Conservation (phyloP, 2,113 vertebrate species). For the Etia nguti region DNA sequence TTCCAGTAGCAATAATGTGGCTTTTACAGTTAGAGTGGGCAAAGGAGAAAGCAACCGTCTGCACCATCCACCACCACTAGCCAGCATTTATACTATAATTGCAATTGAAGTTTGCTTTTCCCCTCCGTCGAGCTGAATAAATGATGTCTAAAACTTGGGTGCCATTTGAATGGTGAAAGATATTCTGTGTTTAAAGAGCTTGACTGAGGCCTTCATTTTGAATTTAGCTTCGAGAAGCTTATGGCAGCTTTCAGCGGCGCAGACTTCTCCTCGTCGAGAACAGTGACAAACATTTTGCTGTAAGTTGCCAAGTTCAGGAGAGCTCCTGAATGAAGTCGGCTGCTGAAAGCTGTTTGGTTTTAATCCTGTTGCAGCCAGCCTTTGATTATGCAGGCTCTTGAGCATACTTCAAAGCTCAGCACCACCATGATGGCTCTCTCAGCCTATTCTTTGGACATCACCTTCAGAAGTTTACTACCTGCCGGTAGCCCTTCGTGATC, state of each 20-base stretch:
- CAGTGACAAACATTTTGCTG: slow-evolving; percentile 35
- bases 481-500: slow-evolving; percentile 38
- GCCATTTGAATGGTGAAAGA: neutral
- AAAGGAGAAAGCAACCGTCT: slow-evolving; percentile 9
- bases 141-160: slow-evolving; percentile 4
- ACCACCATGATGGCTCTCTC: slow-evolving; percentile 31
- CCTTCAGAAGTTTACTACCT: slow-evolving; percentile 54
- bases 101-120: slow-evolving; percentile 23
- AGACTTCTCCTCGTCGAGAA: neutral
- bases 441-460: slow-evolving; percentile 46
- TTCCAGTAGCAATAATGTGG: slow-evolving; percentile 28
- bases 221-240: slow-evolving; percentile 46
- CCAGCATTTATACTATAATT: slow-evolving; percentile 26
- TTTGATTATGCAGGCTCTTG: slow-evolving; percentile 49
- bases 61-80: slow-evolving; percentile 8
- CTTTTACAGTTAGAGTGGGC: slow-evolving; percentile 31
- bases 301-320: slow-evolving; percentile 46
- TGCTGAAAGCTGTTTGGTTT: slow-evolving; percentile 56
- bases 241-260: slow-evolving; percentile 19
- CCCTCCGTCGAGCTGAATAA: slow-evolving; percentile 10
- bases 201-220: slow-evolving; percentile 39
- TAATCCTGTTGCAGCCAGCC: slow-evolving; percentile 48
- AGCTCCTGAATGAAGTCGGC: slow-evolving; percentile 41
- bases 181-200: slow-evolving; percentile 39
- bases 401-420: slow-evolving; percentile 62